Conservation (phyloP, 2,888 invertebrate species). For the Chirona hameri region DNA sequence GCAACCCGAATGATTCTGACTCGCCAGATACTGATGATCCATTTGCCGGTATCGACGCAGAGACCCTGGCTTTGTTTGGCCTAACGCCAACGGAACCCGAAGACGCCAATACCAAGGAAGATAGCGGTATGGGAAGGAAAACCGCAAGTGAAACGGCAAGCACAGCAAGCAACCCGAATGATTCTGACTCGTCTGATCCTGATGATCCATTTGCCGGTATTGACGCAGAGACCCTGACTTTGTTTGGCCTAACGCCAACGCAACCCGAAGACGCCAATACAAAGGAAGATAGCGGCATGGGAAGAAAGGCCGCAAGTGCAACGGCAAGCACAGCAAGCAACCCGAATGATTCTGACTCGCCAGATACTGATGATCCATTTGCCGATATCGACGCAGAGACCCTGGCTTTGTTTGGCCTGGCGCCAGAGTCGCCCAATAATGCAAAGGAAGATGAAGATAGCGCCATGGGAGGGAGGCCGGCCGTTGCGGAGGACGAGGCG, state of each 20-base stretch:
- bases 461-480: not conserved
- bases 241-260: not conserved
- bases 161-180: too few species aligned
- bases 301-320: not conserved
- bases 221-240: not conserved
- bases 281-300: not conserved
- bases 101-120: not conserved
- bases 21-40: too few species aligned
- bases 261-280: not conserved
- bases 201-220: not conserved
- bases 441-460: not conserved
- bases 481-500: not conserved
- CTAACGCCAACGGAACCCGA: not conserved
- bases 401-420: slow-evolving; percentile 4
- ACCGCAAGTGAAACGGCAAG: not conserved
- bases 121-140: not conserved
- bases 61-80: slow-evolving; percentile 12
- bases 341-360: too few species aligned
- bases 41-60: not conserved
- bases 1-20: too few species aligned
- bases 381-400: not conserved
- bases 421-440: not conserved
- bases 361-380: too few species aligned
- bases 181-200: too few species aligned
- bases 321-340: too few species aligned